Base-by-base conservation (phyloP, 2,888 invertebrate genomes). In the Polyommatus icarus region DNA sequence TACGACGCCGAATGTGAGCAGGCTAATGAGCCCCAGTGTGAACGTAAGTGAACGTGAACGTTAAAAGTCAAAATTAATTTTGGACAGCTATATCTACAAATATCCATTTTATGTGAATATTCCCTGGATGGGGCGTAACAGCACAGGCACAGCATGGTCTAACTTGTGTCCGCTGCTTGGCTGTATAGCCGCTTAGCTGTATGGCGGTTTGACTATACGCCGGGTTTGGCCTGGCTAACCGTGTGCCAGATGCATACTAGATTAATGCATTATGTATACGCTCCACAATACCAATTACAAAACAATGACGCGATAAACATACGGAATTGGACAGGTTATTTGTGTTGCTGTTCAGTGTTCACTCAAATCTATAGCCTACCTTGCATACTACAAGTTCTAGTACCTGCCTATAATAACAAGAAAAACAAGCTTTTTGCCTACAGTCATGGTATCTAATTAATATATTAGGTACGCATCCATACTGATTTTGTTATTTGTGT, bases 241-340 rank as follows among this genome's bases (percentile, higher is more conserved):
- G 81, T 90, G 90, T 85, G 78, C 90, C 81, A 84, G 83, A 86
- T 90, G 82, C 90, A 89, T 89, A 87, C 80, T 87, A 90, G 88
- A 90, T 82, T 76, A 78, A 80, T 80, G 18, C 71, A 76, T 71
- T 76, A 50, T 67, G 67, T 76, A 77, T 59, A 75, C 76, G 59
- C 71, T 71, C 67, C 67, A 67, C 67, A 67, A 67, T 67, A 67
- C 32, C 67, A 67, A 67, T 67, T 67, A 67, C 67, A 67, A 67
- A 67, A 67, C 67, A 67, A 67, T 67, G 67, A 67, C 67, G 67
- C 67, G 67, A 67, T 67, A 67, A 67, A 67, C 67, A 67, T 67
- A 67, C 29, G 32, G 67, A 29, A 32, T 67, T 29, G 67, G 67
- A 67, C 67, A 67, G 67, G 67, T 32, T 67, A 67, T 29, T 67